Conservation (phyloP, 2,113 vertebrate genomes). For the Peromyscus polionotus region DNA sequence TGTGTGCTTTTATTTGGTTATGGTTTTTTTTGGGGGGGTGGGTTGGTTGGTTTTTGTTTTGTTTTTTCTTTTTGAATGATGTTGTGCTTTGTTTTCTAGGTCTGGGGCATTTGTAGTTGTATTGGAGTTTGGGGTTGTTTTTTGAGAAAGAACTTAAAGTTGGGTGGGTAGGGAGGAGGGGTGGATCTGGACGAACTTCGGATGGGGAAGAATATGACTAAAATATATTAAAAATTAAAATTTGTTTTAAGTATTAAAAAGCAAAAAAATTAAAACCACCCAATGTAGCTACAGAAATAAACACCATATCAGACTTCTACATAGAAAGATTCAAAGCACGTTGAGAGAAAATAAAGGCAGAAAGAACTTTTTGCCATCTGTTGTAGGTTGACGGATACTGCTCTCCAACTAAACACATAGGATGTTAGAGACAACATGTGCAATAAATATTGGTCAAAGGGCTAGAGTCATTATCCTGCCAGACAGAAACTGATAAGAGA, state of each 20-base stretch:
- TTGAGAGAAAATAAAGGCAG: background rate
- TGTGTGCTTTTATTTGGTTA: background rate
- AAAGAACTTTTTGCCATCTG: background rate
- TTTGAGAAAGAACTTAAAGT: background rate
- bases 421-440: background rate
- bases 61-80: background rate
- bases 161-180: background rate
- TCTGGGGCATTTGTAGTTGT: background rate
- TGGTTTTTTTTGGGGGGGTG: background rate
- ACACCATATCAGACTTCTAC: background rate
- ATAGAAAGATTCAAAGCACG: background rate
- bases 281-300: background rate
- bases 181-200: background rate
- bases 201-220: background rate
- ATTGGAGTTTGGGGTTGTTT: background rate
- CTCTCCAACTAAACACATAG: background rate
- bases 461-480: background rate
- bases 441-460: background rate
- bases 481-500: background rate
- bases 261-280: background rate
- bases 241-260: background rate
- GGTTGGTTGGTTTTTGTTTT: background rate
- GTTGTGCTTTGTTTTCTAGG: background rate
- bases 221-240: background rate
- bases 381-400: background rate